A percentile compares a stretch with the other conserved stretches of the same genome.
phyloP scores from a whole-genome alignment of 2,888 invertebrate species.

The Ectemnius lituratus region DNA sequence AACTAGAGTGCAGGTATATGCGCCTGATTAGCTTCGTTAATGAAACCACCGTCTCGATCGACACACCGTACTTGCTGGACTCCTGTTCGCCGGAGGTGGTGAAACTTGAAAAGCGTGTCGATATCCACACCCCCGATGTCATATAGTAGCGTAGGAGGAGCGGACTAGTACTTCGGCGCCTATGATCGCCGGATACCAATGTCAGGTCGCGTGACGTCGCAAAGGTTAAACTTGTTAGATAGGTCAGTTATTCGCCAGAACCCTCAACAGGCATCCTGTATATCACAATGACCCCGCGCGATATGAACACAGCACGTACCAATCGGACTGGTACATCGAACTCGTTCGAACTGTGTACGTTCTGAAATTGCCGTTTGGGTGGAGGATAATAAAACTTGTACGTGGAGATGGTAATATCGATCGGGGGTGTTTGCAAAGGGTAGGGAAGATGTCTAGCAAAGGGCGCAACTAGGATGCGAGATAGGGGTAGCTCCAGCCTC shows the following conservation, averaged over 20 bases:
- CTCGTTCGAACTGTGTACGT: no score
- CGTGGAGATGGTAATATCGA: no score
- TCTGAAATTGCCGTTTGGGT: no score
- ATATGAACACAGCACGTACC: no score
- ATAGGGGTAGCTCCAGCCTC: conserved; percentile 42
- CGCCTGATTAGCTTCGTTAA: conserved; percentile 26
- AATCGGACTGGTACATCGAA: no score
- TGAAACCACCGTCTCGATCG: conserved; percentile 21
- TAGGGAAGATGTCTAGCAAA: not conserved
- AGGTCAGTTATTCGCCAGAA: conserved; percentile 50
- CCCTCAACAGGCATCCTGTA: no score
- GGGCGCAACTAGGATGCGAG: not conserved
- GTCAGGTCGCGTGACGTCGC: conserved; percentile 73
- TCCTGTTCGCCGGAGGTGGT: conserved; percentile 72
- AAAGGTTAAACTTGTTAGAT: conserved; percentile 71
- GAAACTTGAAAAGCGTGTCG: conserved; percentile 70
- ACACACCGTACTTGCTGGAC: conserved; percentile 50
- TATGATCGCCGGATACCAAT: conserved; percentile 65
- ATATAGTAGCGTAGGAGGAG: no score
- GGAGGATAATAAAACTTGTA: no score
- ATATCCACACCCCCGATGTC: conserved; percentile 54
- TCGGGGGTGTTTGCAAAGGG: not conserved
- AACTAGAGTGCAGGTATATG: not conserved
- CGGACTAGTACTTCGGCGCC: no score
- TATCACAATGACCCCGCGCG: no score